Base-by-base conservation (phyloP, 2,888 invertebrate species). In the Dorcus parallelipipedus region DNA sequence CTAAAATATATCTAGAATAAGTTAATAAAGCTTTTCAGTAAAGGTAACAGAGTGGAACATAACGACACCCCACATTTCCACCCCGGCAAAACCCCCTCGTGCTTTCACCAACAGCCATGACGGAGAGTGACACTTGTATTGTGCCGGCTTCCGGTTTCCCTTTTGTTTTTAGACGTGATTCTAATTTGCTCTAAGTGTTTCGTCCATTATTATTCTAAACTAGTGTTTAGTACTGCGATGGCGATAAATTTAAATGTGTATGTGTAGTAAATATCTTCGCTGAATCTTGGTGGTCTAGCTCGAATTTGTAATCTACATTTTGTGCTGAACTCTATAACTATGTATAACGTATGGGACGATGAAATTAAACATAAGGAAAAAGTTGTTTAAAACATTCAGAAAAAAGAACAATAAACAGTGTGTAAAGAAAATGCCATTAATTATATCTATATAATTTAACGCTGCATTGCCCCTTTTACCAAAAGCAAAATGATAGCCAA, bases 81-180 rank as follows among this genome's bases (percentile, higher is more conserved):
- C 64, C 65, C 63, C 63, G 59, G 26, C 57, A 48, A 40, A 23
- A 20, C 45, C 47, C 47, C 48, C 48, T 41, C 50, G 40, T 39
- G 47, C 49, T 59, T 20, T 53, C 53, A 53, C 51, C 53, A 52
- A 49, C 55, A 55, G 68, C 66, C 69, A 67, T 70, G 69, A 68
- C 70, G 68, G 66, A 70, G 69, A 67, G 69, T 70, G 71, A 71
- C 72, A 71, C 68, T 70, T 68, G 39, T 66, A 70, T 71, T 73
- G 71, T 73, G 68, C 68, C 67, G 64, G 64, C 64, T 68, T 71
- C 67, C 68, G 66, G 64, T 65, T 57, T 59, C 64, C 41, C 73
- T 69, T 71, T 74, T 73, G 73, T 73, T 69, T 73, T 68, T 67
- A 65, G 66, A 65, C 67, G 65, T 66, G 68, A 69, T 69, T 67